Evolutionary conservation across 2,888 invertebrate species (phyloP).

Genomic region (Morpho helenor): DNA sequence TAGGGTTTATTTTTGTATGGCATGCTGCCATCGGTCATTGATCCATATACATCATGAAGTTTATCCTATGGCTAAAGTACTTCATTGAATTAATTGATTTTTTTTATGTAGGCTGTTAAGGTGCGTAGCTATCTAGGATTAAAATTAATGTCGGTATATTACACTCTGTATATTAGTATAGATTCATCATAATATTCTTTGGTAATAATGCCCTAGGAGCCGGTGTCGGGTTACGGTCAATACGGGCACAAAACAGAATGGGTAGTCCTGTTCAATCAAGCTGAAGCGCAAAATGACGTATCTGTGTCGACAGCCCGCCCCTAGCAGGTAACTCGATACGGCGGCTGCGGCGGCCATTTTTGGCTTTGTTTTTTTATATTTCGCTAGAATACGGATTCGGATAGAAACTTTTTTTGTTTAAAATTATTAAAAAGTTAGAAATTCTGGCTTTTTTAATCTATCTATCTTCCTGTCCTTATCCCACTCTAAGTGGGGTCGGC

Average conservation of each 20-base stretch:
- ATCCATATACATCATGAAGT: too few species aligned
- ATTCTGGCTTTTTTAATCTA: too few species aligned
- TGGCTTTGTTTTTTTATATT: constrained; percentile 30
- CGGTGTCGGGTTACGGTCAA: constrained; percentile 21
- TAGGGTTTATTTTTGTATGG: too few species aligned
- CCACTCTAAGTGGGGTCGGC: too few species aligned
- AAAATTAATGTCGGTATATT: too few species aligned
- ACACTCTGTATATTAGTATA: too few species aligned
- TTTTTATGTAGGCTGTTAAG: too few species aligned
- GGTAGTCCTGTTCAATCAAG: constrained; percentile 20
- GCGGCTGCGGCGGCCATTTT: constrained; percentile 19
- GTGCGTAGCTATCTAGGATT: too few species aligned
- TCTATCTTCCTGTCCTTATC: too few species aligned
- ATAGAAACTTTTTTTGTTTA: constrained; percentile 10
- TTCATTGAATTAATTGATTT: too few species aligned
- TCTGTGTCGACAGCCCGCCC: constrained; percentile 42
- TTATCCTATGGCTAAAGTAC: too few species aligned
- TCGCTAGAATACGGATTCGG: constrained; percentile 20
- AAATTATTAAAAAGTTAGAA: background rate
- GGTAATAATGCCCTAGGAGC: constrained; percentile 16
- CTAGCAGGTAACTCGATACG: constrained; percentile 39
- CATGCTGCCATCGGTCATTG: too few species aligned
- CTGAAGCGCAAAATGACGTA: constrained; percentile 33
- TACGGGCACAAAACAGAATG: constrained; percentile 13
- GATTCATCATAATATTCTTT: background rate